Percentiles rank a stretch among this genome's conserved stretches.
Conservation (phyloP, 2,113 vertebrate genomes). For the Mastomys coucha region DNA sequence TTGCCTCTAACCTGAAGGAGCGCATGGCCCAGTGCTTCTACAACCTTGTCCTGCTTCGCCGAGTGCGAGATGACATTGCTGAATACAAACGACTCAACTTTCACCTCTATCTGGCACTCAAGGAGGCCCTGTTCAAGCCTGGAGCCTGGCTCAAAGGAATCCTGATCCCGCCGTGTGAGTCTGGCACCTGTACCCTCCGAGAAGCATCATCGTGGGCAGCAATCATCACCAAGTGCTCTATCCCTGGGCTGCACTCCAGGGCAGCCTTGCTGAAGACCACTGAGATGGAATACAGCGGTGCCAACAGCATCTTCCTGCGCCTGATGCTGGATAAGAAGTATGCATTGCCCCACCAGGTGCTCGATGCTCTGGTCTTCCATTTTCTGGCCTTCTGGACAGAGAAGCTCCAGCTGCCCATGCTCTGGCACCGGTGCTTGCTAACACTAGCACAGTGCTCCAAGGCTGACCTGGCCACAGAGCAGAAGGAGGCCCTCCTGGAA, state of each 20-base stretch:
- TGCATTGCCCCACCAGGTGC: conserved; percentile 96
- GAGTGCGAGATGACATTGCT: conserved; percentile 94
- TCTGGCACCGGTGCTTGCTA: conserved; percentile 98
- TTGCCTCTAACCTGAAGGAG: conserved; percentile 97
- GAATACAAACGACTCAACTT: conserved; percentile 98
- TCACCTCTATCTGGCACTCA: conserved; percentile 96
- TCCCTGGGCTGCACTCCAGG: conserved; percentile 97
- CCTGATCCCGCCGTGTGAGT: conserved; percentile 96
- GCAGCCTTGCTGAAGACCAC: conserved; percentile 98
- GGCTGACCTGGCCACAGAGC: conserved; percentile 95
- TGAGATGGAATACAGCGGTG: conserved; percentile 97
- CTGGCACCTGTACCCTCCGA: conserved; percentile 95
- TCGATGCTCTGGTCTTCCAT: conserved; percentile 97
- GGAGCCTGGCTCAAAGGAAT: conserved; percentile 99
- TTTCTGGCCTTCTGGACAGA: conserved; percentile 95
- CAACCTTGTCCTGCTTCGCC: conserved; percentile 95
- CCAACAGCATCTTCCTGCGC: conserved; percentile 98
- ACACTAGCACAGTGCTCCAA: conserved; percentile 97
- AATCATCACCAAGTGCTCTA: conserved; percentile 97
- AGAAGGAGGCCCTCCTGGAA: conserved; percentile 94
- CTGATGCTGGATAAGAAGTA: conserved; percentile 98
- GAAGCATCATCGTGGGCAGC: conserved; percentile 98
- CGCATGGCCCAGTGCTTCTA: conserved; percentile 98
- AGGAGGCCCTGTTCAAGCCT: conserved; percentile 98
- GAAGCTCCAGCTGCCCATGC: conserved; percentile 92